Evolutionary conservation across 2,797 vertebrate species (phyloP).

Genomic region (Myotis pilosus): DNA sequence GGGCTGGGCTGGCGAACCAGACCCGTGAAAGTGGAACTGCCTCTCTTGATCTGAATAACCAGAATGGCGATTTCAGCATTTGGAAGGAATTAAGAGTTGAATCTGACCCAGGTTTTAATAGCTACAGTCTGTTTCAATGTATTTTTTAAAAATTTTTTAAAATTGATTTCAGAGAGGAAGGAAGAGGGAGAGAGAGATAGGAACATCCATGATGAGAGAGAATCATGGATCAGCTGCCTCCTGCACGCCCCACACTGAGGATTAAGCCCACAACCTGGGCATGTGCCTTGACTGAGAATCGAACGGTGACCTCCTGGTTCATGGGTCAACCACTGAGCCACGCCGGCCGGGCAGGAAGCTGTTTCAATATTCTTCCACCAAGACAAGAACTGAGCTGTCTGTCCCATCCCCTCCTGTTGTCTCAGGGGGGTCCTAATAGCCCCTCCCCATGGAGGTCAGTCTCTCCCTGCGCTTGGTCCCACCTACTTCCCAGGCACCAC

Average conservation of each 20-base stretch:
- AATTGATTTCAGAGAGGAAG: too few relatives aligned
- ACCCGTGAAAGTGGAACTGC: rapidly evolving
- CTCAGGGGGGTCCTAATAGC: background rate
- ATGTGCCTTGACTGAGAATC: too few relatives aligned
- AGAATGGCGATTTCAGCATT: background rate
- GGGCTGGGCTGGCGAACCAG: background rate
- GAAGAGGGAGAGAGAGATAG: too few relatives aligned
- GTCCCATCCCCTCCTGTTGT: background rate
- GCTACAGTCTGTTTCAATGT: background rate
- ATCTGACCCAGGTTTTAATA: background rate
- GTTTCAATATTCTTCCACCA: too few relatives aligned
- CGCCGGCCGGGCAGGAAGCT: background rate
- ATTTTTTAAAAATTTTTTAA: too few relatives aligned
- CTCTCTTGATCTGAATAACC: background rate
- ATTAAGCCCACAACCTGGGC: too few relatives aligned
- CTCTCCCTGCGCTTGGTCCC: background rate
- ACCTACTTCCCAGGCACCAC: background rate
- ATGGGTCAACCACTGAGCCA: too few relatives aligned
- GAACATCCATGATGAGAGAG: too few relatives aligned
- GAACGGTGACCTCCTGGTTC: too few relatives aligned
- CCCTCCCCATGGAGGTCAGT: rapidly evolving
- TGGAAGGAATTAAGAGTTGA: background rate
- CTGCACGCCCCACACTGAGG: too few relatives aligned
- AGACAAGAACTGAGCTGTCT: too few relatives aligned
- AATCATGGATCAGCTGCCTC: too few relatives aligned